Percentiles rank a stretch among this genome's conserved stretches.
Conservation (phyloP, 2,888 invertebrate species). For the Chymomyza procnemis region DNA sequence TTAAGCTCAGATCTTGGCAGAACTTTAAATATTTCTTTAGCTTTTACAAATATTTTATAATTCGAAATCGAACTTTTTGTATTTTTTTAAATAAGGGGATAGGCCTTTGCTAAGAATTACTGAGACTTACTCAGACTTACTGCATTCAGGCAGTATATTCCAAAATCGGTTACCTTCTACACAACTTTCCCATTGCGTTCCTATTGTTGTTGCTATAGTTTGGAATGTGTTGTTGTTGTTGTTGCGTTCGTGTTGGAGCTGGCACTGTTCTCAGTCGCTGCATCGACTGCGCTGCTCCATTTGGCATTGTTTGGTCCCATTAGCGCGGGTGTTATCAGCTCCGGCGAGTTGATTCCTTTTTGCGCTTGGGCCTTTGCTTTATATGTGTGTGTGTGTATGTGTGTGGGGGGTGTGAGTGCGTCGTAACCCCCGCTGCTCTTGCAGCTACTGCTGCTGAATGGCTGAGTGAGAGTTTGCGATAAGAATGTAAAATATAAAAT, state of each 20-base stretch:
- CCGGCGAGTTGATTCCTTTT: slow-evolving; percentile 68
- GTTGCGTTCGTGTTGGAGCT: slow-evolving; percentile 7
- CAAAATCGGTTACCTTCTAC: too few species aligned
- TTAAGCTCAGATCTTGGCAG: too few species aligned
- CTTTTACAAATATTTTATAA: too few species aligned
- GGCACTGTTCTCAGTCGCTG: slow-evolving; percentile 27
- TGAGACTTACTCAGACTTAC: too few species aligned
- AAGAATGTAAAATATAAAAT: slow-evolving; percentile 79
- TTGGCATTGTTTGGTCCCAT: slow-evolving; percentile 76
- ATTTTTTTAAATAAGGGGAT: too few species aligned
- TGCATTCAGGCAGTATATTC: not conserved
- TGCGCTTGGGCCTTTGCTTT: slow-evolving; percentile 37
- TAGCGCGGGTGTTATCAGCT: slow-evolving; percentile 76
- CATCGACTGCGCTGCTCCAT: slow-evolving; percentile 52
- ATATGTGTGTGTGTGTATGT: slow-evolving; percentile 17
- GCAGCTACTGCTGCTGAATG: slow-evolving; percentile 45
- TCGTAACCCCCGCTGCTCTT: not conserved
- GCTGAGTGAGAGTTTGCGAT: slow-evolving; percentile 75
- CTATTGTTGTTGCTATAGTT: slow-evolving; percentile 4
- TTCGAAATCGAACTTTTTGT: too few species aligned
- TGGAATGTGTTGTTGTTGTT: slow-evolving; percentile 13
- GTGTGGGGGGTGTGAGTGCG: slow-evolving; percentile 22
- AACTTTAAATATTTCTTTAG: too few species aligned
- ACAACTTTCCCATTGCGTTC: not conserved
- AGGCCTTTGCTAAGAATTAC: too few species aligned